These are phyloP conservation scores for Artemia franciscana DNA, from an alignment of 1,140 invertebrate genomes.

Conservation along the genomic window DNA sequence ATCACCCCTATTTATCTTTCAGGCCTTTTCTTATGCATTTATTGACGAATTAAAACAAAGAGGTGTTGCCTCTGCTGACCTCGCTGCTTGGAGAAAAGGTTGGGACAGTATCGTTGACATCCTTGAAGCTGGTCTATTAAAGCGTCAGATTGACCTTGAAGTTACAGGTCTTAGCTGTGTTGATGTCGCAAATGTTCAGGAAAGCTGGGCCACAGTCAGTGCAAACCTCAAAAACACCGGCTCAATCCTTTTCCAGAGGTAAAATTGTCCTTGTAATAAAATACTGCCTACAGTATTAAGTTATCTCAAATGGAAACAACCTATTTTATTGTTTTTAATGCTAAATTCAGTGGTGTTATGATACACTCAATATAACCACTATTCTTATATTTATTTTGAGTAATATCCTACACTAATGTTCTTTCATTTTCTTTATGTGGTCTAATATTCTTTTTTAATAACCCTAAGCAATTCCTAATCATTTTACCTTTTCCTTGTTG, in stretches of 20 bases:
- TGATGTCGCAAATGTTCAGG: not conserved
- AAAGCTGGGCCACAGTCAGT: not conserved
- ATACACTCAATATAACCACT: not conserved
- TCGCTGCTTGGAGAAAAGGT: not conserved
- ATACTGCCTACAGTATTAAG: not conserved
- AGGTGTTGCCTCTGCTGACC: not conserved
- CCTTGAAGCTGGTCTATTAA: not conserved
- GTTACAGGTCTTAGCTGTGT: not conserved
- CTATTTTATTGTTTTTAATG: not conserved
- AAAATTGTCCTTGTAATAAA: not conserved
- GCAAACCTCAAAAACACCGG: not conserved
- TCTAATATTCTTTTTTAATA: no score
- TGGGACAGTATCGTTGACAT: not conserved
- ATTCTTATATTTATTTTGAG: not conserved
- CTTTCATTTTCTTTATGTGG: no score
- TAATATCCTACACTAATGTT: not conserved
- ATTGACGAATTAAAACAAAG: not conserved
- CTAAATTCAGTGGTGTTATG: not conserved
- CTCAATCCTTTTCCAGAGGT: not conserved
- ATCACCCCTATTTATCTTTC: no score
- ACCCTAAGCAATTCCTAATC: no score
- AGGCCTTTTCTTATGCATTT: not conserved
- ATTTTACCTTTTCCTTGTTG: no score
- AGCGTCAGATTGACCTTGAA: not conserved
- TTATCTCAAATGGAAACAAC: not conserved